These are phyloP conservation scores for Luehdorfia chinensis DNA, from an alignment of 1,140 invertebrate species.

Conservation along the genomic window DNA sequence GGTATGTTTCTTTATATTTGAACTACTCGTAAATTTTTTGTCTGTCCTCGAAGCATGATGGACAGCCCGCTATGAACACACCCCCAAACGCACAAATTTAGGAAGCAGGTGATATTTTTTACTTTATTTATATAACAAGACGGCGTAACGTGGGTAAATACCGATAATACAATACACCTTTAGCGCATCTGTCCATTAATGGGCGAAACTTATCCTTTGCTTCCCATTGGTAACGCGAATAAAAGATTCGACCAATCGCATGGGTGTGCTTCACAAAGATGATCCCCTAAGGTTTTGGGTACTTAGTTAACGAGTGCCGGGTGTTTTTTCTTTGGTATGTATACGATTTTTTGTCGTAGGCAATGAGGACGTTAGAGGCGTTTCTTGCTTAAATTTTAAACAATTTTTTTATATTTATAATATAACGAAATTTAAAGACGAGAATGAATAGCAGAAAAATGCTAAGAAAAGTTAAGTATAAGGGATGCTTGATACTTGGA, in stretches of 20 bases:
- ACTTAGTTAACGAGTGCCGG: constrained; percentile 23
- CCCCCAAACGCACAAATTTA: background rate
- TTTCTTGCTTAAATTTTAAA: no score
- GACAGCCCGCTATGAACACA: no score
- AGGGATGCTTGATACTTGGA: no score
- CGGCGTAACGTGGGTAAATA: constrained; percentile 36
- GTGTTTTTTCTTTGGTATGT: constrained; percentile 29
- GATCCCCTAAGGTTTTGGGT: constrained; percentile 39
- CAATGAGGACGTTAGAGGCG: background rate
- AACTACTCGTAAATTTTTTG: no score
- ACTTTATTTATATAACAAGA: constrained; percentile 34
- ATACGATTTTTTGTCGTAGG: constrained; percentile 3
- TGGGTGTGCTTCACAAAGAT: constrained; percentile 33
- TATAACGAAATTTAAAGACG: no score
- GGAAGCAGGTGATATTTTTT: constrained; percentile 32
- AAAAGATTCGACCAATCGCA: constrained; percentile 41
- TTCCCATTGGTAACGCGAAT: constrained; percentile 42
- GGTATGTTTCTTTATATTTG: no score
- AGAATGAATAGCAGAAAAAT: no score
- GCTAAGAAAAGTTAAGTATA: no score
- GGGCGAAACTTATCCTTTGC: constrained; percentile 48
- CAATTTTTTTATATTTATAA: no score
- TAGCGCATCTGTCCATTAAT: constrained; percentile 50
- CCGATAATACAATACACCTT: constrained; percentile 45
- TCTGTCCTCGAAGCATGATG: no score